Evolutionary conservation across 2,888 invertebrate genomes (phyloP).

Genomic region (Exephanes ischioxanthus): DNA sequence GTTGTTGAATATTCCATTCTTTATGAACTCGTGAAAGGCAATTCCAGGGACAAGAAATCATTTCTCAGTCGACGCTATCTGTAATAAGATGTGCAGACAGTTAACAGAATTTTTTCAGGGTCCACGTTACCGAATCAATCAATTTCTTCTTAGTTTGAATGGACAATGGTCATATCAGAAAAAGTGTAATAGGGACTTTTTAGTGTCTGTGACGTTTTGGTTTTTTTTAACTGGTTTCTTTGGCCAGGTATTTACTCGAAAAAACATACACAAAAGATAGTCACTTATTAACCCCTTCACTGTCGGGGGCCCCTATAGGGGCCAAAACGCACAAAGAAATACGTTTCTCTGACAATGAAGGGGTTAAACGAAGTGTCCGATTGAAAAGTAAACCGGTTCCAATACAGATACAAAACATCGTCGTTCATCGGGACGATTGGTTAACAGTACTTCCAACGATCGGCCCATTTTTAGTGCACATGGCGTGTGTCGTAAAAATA

Average conservation of each 20-base stretch:
- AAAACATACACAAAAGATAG: neutral
- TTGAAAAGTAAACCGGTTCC: too few relatives aligned
- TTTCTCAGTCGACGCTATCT: neutral
- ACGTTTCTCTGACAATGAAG: too few relatives aligned
- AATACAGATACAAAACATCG: constrained; percentile 33
- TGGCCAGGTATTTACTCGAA: constrained; percentile 33
- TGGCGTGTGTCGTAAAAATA: neutral
- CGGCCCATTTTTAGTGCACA: constrained; percentile 20
- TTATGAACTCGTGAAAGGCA: neutral
- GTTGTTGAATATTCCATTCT: too few relatives aligned
- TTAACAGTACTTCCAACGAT: neutral
- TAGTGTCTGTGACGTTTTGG: neutral
- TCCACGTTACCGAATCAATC: too few relatives aligned
- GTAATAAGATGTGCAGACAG: neutral
- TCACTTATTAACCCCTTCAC: too few relatives aligned
- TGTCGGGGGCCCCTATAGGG: too few relatives aligned
- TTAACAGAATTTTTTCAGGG: too few relatives aligned
- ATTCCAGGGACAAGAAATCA: neutral
- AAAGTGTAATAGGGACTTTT: neutral
- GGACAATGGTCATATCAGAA: too few relatives aligned
- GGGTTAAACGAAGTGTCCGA: too few relatives aligned
- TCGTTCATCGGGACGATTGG: neutral
- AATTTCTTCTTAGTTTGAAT: too few relatives aligned
- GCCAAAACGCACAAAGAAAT: too few relatives aligned
- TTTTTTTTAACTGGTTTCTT: neutral